phyloP scores from a whole-genome alignment of 2,113 vertebrate genomes.

The Chitala chitala region DNA sequence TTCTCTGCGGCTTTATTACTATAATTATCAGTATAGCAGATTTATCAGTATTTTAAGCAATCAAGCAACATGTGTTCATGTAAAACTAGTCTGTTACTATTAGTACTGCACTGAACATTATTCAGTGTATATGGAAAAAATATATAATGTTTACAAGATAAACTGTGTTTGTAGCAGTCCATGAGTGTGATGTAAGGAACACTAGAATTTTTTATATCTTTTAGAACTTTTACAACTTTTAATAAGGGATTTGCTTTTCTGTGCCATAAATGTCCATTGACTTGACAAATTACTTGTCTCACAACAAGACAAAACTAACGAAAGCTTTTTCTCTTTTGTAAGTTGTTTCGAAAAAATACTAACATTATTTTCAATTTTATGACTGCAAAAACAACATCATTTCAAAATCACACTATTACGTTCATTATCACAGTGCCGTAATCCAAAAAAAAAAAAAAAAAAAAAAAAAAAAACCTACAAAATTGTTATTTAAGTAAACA shows the following conservation, averaged over 20 bases:
- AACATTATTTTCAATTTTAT: too few species aligned
- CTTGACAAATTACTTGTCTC: background rate
- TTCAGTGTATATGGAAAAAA: background rate
- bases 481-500: too few species aligned
- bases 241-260: background rate
- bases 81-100: background rate
- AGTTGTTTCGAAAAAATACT: too few species aligned
- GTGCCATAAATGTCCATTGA: background rate
- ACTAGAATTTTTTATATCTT: background rate
- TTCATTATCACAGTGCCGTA: background rate
- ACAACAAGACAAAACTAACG: background rate
- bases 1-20: background rate
- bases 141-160: background rate
- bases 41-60: background rate
- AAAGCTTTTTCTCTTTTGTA: background rate
- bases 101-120: background rate
- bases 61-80: background rate
- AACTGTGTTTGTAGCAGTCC: too few species aligned
- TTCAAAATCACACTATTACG: too few species aligned
- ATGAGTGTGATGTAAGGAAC: background rate
- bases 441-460: background rate
- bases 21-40: background rate
- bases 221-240: background rate
- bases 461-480: background rate
- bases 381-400: too few species aligned